phyloP scores from a whole-genome alignment of 2,888 invertebrate species.

The Smittia aterrima region DNA sequence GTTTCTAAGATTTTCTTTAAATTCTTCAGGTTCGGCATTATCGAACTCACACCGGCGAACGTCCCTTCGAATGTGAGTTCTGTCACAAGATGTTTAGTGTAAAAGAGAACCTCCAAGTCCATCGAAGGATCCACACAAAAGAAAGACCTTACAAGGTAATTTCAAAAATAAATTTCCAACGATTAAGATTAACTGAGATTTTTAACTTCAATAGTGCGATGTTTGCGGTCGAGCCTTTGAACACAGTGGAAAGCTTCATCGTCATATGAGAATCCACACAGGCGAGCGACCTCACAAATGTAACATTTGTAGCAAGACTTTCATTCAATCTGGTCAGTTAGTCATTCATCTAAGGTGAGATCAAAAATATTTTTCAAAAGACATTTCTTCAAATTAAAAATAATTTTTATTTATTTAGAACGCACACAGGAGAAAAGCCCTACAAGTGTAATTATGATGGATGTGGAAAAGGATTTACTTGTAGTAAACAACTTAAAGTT shows the following conservation, averaged over 20 bases:
- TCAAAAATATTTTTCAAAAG: not conserved
- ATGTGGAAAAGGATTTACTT: slow-evolving; percentile 88
- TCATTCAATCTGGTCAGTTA: slow-evolving; percentile 86
- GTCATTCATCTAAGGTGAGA: slow-evolving; percentile 75
- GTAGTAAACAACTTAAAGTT: slow-evolving; percentile 87
- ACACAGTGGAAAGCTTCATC: slow-evolving; percentile 84
- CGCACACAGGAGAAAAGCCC: slow-evolving; percentile 65
- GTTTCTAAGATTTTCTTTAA: not conserved
- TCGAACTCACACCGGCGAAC: slow-evolving; percentile 35
- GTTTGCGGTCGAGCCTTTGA: slow-evolving; percentile 87
- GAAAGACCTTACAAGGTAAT: slow-evolving; percentile 75
- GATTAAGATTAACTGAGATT: not conserved
- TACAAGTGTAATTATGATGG: slow-evolving; percentile 78
- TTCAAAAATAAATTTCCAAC: not conserved
- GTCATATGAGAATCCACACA: slow-evolving; percentile 88
- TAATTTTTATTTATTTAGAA: not conserved
- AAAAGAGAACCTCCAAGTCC: slow-evolving; percentile 88
- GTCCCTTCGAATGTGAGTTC: slow-evolving; percentile 85
- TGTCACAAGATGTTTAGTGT: slow-evolving; percentile 91
- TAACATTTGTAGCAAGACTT: slow-evolving; percentile 81
- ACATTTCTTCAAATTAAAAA: too few species aligned
- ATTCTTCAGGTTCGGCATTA: slow-evolving; percentile 34
- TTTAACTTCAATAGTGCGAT: slow-evolving; percentile 58
- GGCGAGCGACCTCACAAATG: slow-evolving; percentile 89
- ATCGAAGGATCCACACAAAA: slow-evolving; percentile 85